phyloP scores from a whole-genome alignment of 2,113 vertebrate genomes.

The Syngnathus typhle region DNA sequence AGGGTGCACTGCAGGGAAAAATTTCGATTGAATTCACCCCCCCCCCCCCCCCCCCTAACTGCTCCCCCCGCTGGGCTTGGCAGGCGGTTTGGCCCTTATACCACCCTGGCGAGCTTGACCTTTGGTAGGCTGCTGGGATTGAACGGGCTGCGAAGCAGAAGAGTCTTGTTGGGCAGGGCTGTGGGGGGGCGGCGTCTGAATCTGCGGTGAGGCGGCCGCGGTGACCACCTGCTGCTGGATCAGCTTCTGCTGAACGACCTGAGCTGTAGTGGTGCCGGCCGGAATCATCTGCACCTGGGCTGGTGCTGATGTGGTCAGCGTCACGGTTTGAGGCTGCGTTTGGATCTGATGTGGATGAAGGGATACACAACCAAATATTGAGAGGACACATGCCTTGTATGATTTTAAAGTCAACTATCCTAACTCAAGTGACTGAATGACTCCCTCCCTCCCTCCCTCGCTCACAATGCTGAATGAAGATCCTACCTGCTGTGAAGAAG shows the following conservation, averaged over 20 bases:
- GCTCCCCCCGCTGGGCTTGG: constrained; percentile 73
- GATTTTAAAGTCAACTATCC: neutral
- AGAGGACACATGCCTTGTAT: neutral
- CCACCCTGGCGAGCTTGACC: constrained; percentile 70
- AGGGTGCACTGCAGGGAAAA: constrained; percentile 13
- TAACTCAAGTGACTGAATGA: neutral
- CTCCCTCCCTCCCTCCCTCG: too few species aligned
- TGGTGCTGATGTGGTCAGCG: constrained; percentile 69
- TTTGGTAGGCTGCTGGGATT: constrained; percentile 66
- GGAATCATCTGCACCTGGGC: constrained; percentile 83
- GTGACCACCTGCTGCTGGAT: constrained; percentile 81
- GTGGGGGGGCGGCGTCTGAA: constrained; percentile 76
- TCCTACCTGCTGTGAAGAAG: constrained; percentile 83
- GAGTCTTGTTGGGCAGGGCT: constrained; percentile 79
- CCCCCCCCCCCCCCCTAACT: constrained; percentile 40
- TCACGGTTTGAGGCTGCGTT: constrained; percentile 76
- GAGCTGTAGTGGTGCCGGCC: constrained; percentile 68
- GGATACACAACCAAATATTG: neutral
- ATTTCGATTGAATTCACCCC: neutral
- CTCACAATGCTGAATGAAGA: neutral
- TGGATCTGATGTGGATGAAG: constrained; percentile 66
- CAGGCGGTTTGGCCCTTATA: constrained; percentile 77
- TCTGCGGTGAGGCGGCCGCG: constrained; percentile 75
- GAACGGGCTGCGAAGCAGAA: constrained; percentile 67
- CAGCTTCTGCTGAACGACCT: constrained; percentile 84